Evolutionary conservation across 2,797 vertebrate genomes (phyloP), one percentile per base, ranked within the genome.

Genomic region (Rhynchonycteris naso): DNA sequence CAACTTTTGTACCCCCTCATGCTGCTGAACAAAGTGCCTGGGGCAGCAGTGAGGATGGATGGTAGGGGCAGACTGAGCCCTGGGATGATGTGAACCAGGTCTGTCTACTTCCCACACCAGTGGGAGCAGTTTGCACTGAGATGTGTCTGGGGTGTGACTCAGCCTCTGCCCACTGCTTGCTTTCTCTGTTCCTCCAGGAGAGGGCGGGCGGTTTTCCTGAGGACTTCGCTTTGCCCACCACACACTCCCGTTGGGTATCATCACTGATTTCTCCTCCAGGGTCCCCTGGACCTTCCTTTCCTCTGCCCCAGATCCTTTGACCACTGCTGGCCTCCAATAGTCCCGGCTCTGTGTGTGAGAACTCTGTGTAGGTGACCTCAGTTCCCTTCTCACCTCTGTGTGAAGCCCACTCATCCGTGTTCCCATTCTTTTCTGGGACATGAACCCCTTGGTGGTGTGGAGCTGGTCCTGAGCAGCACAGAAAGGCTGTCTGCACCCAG

Each of bases 11-110:
- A 10, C 65, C 4, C 30, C 61, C 28, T 58, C 61, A 2, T 26
- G 22, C 1, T 0, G 38, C 82, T 24, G 6, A 2, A 14, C 86
- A 9, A 10, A 22, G 28, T 0, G 1, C 65, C 54, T 15, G 0
- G 19, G 56, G 43, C 56, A 28, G 52, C 30, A 9, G 61, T 50
- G 61, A 68, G 90, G 54, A 7, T 7, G 61, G 80, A 7, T 2
- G 0, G 35, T 9, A 1, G 3, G 35, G 2, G 50, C 28, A 72
- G 38, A 54, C 50, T 19, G n/a, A 22, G 7, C 72, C 72, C 75
- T 9, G 1, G 13, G 43, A 16, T 3, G 12, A 2, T 3, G 4
- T 13, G 72, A 11, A 30, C 38, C 63, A 14, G 0, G 54, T 30
- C 63, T 35, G 24, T 35, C 13, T 16, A 16, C 13, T 9, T 8